Conservation (phyloP, 2,888 invertebrate genomes). For the Acleris holmiana region DNA sequence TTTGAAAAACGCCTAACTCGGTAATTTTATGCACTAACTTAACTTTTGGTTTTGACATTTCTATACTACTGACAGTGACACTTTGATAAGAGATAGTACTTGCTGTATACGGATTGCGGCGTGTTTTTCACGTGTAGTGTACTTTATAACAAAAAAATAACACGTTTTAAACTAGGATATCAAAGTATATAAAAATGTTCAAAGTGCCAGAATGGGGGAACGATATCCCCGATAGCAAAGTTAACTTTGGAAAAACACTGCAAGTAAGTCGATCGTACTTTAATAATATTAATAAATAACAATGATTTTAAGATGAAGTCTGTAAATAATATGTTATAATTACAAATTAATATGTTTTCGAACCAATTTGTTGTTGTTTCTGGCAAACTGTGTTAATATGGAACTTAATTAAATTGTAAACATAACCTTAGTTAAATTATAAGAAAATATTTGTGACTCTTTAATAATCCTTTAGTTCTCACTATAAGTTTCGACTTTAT, state of each 20-base stretch:
- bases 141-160: no score
- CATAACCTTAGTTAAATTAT: constrained; percentile 19
- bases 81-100: no score
- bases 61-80: no score
- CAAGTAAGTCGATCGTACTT: constrained; percentile 45
- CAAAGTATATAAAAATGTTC: constrained; percentile 56
- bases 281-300: no score
- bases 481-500: no score
- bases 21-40: no score
- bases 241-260: constrained; percentile 48
- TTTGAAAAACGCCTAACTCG: no score
- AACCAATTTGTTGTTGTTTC: no score
- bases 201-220: constrained; percentile 65
- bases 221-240: constrained; percentile 50
- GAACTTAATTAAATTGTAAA: constrained; percentile 15
- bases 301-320: no score
- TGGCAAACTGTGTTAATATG: no score
- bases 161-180: not conserved
- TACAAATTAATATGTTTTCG: not conserved
- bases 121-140: constrained; percentile 29
- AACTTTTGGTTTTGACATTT: no score
- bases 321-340: not conserved
- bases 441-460: not conserved
- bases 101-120: not conserved
- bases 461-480: no score